Evolutionary conservation across 2,888 invertebrate species (phyloP).

Genomic region (Busseola fusca): DNA sequence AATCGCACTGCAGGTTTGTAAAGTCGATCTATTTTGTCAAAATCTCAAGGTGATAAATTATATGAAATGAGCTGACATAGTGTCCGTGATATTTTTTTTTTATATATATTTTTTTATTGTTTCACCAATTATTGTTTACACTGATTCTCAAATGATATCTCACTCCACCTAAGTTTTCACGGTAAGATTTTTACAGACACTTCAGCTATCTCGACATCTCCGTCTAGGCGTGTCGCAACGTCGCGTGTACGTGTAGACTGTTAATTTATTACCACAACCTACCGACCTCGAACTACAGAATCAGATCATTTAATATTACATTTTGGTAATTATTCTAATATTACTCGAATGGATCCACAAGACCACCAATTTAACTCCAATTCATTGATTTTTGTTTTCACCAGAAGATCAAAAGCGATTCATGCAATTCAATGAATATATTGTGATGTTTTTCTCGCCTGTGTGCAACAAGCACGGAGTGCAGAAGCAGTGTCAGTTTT

Average conservation of each 20-base stretch:
- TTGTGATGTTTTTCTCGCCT: constrained; percentile 25
- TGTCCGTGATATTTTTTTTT: too few species aligned
- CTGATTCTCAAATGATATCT: not conserved
- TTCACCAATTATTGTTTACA: too few species aligned
- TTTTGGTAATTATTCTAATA: not conserved
- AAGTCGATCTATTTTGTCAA: not conserved
- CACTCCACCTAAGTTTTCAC: too few species aligned
- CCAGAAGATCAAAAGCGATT: constrained; percentile 17
- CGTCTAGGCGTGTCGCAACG: not conserved
- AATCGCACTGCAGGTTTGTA: not conserved
- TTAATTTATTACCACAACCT: not conserved
- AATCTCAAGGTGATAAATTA: not conserved
- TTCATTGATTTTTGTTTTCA: constrained; percentile 13
- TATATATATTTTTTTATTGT: too few species aligned
- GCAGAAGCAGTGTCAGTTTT: constrained; percentile 32
- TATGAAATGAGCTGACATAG: not conserved
- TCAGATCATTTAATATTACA: too few species aligned
- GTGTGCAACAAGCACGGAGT: constrained; percentile 18
- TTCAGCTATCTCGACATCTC: not conserved
- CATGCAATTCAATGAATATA: constrained; percentile 16
- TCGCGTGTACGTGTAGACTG: not conserved
- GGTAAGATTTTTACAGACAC: too few species aligned
- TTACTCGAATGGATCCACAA: not conserved
- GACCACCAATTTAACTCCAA: not conserved
- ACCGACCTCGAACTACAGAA: too few species aligned